Conservation (phyloP, 2,888 invertebrate genomes). For the Morpho helenor region DNA sequence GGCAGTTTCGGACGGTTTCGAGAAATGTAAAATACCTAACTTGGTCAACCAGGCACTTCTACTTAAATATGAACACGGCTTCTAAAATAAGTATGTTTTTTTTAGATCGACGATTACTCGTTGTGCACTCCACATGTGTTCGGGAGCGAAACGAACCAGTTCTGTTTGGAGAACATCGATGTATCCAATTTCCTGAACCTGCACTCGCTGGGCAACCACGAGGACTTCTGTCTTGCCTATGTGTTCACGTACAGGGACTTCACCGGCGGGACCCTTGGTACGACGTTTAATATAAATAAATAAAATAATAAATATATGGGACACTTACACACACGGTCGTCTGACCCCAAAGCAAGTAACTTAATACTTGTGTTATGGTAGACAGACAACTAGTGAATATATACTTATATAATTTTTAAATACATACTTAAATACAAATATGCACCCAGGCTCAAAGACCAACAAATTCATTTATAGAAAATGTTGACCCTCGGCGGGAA, state of each 20-base stretch:
- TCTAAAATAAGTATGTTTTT: not conserved
- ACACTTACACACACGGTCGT: too few relatives aligned
- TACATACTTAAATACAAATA: too few relatives aligned
- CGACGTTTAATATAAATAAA: not conserved
- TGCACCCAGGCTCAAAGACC: too few relatives aligned
- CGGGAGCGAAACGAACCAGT: slow-evolving; percentile 86
- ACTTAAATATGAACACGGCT: not conserved
- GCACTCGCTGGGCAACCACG: slow-evolving; percentile 97
- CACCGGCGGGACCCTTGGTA: slow-evolving; percentile 94
- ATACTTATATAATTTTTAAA: too few relatives aligned
- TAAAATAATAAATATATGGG: too few relatives aligned
- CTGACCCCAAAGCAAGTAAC: too few relatives aligned
- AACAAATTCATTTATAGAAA: too few relatives aligned
- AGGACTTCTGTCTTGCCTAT: slow-evolving; percentile 99
- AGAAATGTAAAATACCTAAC: too few relatives aligned
- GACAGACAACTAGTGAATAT: too few relatives aligned
- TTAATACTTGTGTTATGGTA: too few relatives aligned
- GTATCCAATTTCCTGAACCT: slow-evolving; percentile 99
- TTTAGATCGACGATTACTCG: slow-evolving; percentile 94
- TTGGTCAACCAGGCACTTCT: not conserved
- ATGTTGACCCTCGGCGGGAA: too few relatives aligned
- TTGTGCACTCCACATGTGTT: slow-evolving; percentile 80
- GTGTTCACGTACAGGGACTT: slow-evolving; percentile 99
- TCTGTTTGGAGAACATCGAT: slow-evolving; percentile 98
- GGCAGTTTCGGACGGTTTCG: too few relatives aligned